These are phyloP conservation scores for Cercopithecus mona DNA, from an alignment of 2,113 vertebrate genomes.

Conservation along the genomic window DNA sequence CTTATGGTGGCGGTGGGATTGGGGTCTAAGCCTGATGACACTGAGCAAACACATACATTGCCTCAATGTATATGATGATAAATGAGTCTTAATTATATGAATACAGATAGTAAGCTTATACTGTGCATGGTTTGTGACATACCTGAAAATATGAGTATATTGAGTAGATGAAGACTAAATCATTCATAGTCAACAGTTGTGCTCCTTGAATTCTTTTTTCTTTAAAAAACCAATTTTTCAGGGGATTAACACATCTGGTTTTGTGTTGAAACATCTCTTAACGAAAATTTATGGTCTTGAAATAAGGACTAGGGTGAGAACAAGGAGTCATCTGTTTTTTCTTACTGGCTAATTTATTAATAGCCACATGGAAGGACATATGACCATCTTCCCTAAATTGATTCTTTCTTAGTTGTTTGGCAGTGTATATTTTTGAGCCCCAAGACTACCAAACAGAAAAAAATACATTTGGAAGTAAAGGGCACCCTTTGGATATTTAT, in stretches of 20 bases:
- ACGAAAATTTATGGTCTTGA: constrained; percentile 31
- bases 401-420: not conserved
- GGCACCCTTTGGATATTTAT: not conserved
- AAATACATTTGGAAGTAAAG: not conserved
- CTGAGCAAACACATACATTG: not conserved
- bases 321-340: constrained; percentile 45
- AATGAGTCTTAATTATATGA: not conserved
- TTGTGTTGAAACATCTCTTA: constrained; percentile 29
- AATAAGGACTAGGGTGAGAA: constrained; percentile 48
- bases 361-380: not conserved
- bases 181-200: not conserved
- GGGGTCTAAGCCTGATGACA: not conserved
- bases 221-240: not conserved
- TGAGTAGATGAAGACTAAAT: not conserved
- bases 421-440: not conserved
- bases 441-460: not conserved
- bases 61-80: not conserved
- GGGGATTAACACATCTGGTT: constrained; percentile 29
- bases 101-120: not conserved
- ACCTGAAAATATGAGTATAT: not conserved
- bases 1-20: not conserved
- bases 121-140: not conserved
- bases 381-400: not conserved
- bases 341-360: not conserved
- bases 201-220: not conserved